phyloP scores from a whole-genome alignment of 2,113 vertebrate genomes.

The Burhinus oedicnemus region DNA sequence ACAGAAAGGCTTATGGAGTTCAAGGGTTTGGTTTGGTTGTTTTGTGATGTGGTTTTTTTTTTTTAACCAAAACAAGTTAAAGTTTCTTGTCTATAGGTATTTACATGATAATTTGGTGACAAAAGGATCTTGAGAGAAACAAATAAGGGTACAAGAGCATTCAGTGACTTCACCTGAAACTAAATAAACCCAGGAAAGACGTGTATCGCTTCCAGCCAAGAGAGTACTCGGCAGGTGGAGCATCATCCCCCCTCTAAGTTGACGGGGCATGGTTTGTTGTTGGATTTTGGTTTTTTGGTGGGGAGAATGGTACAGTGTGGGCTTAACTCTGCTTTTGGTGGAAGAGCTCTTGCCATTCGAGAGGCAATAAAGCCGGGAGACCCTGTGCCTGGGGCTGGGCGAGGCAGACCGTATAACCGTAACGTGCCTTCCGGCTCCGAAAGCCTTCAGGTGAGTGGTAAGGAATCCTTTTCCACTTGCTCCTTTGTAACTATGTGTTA shows the following conservation, averaged over 20 bases:
- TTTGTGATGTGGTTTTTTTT: neutral
- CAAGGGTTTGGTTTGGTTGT: neutral
- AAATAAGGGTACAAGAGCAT: neutral
- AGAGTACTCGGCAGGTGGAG: rapidly evolving
- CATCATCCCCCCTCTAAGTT: too few relatives aligned
- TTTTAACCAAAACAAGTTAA: rapidly evolving
- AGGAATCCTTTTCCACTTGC: neutral
- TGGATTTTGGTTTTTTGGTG: neutral
- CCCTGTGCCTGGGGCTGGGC: rapidly evolving
- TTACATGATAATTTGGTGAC: neutral
- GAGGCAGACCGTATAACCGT: neutral
- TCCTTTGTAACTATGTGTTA: rapidly evolving
- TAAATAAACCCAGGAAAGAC: neutral
- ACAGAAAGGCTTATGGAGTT: neutral
- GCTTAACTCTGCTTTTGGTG: neutral
- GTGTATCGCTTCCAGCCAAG: rapidly evolving
- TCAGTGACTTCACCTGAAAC: rapidly evolving
- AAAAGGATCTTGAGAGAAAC: neutral
- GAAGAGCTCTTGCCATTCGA: rapidly evolving
- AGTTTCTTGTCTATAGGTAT: rapidly evolving
- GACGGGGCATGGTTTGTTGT: rapidly evolving
- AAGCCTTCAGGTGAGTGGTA: neutral
- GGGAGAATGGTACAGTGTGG: rapidly evolving
- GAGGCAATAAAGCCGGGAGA: neutral
- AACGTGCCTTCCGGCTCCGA: neutral